Conservation (phyloP, 2,888 invertebrate species). For the Lingula anatina region DNA sequence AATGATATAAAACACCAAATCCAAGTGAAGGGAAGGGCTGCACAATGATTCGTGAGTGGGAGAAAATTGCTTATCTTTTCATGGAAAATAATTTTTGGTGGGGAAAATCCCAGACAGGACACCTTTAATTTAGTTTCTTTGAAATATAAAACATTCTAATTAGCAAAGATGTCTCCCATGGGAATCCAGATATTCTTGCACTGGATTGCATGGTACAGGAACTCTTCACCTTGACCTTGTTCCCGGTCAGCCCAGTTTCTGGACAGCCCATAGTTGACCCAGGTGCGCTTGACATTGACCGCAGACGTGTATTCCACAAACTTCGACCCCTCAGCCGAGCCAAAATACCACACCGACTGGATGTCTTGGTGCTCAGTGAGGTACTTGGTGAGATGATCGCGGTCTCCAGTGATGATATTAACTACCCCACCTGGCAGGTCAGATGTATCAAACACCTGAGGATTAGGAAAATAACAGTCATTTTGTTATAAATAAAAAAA, state of each 20-base stretch:
- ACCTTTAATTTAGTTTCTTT: too few species aligned
- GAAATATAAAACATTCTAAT: slow-evolving; percentile 34
- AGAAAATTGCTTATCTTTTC: too few species aligned
- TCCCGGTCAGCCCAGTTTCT: slow-evolving; percentile 44
- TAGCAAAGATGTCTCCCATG: slow-evolving; percentile 55
- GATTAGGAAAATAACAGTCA: slow-evolving; percentile 3
- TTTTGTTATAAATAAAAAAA: background rate
- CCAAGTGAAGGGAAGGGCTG: too few species aligned
- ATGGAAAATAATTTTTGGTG: too few species aligned
- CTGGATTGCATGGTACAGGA: slow-evolving; percentile 49
- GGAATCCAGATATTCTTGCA: slow-evolving; percentile 54
- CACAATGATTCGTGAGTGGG: too few species aligned
- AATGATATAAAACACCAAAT: too few species aligned
- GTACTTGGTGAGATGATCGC: slow-evolving; percentile 47
- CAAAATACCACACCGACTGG: slow-evolving; percentile 52
- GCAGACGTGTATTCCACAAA: slow-evolving; percentile 52
- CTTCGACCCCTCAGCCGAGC: slow-evolving; percentile 45
- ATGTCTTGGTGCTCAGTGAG: slow-evolving; percentile 52
- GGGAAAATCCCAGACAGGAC: too few species aligned
- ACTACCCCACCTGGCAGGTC: slow-evolving; percentile 54
- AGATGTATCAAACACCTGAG: slow-evolving; percentile 53
- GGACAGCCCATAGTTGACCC: slow-evolving; percentile 49
- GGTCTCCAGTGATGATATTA: slow-evolving; percentile 52
- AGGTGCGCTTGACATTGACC: slow-evolving; percentile 51
- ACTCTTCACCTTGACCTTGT: slow-evolving; percentile 50